Conservation (phyloP, 2,113 vertebrate species). For the Excalfactoria chinensis region DNA sequence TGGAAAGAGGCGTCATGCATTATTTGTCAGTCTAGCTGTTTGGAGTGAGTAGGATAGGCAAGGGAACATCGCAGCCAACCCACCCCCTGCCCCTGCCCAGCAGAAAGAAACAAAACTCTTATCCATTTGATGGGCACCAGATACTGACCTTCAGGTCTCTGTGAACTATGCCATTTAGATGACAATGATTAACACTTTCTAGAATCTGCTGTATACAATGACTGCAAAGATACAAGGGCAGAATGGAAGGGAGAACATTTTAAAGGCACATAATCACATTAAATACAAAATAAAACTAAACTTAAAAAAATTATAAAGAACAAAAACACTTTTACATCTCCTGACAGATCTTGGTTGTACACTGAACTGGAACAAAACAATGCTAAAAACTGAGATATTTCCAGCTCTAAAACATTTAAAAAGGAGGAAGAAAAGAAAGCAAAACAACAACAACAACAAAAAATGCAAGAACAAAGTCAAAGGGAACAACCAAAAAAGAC, state of each 20-base stretch:
- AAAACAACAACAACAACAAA: neutral
- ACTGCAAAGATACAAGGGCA: conserved; percentile 91
- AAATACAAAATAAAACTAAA: conserved; percentile 77
- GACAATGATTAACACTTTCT: conserved; percentile 99
- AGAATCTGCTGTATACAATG: conserved; percentile 99
- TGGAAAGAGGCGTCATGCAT: conserved; percentile 86
- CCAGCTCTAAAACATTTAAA: conserved; percentile 36
- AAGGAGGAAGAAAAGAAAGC: neutral
- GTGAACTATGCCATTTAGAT: conserved; percentile 97
- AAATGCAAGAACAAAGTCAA: neutral
- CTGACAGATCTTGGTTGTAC: conserved; percentile 56
- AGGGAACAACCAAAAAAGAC: conserved; percentile 32
- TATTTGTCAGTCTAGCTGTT: neutral
- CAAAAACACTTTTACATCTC: conserved; percentile 60
- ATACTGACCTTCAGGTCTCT: conserved; percentile 99
- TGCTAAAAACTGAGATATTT: conserved; percentile 51
- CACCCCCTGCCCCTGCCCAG: conserved; percentile 76
- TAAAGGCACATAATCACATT: conserved; percentile 84
- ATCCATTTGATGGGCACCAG: conserved; percentile 77
- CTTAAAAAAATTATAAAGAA: conserved; percentile 58
- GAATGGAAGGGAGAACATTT: conserved; percentile 88
- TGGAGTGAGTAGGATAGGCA: conserved; percentile 56
- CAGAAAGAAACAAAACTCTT: conserved; percentile 20
- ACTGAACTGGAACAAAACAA: conserved; percentile 40
- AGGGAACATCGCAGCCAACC: conserved; percentile 51